Evolutionary conservation across 2,888 invertebrate species (phyloP).

Genomic region (Mimachlamys varia): DNA sequence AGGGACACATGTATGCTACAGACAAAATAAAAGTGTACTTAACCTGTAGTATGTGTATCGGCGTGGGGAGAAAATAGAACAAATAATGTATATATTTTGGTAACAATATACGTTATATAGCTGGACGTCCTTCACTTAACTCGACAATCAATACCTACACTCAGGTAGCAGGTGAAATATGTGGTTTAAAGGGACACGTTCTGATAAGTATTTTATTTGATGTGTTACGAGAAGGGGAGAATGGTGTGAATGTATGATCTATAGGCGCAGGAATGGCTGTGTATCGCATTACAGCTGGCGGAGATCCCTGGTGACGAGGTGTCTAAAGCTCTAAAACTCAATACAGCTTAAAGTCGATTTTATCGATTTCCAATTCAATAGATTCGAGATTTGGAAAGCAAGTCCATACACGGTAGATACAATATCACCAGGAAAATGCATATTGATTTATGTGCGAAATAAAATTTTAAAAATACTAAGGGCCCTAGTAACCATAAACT

Average conservation of each 20-base stretch:
- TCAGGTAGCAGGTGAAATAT: background rate
- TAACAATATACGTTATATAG: background rate
- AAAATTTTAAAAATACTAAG: too few relatives aligned
- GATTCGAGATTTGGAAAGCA: background rate
- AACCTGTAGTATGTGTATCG: background rate
- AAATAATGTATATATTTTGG: background rate
- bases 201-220: background rate
- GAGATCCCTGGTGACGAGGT: background rate
- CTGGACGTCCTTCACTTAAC: background rate
- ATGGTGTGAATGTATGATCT: background rate
- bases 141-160: background rate
- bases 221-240: background rate
- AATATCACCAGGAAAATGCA: background rate
- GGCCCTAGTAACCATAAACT: too few relatives aligned
- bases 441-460: background rate
- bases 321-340: background rate
- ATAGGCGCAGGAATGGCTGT: background rate
- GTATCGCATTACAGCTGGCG: background rate
- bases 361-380: slow-evolving; percentile 10
- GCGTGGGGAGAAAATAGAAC: background rate
- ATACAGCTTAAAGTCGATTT: background rate
- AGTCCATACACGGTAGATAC: background rate
- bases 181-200: background rate
- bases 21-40: background rate
- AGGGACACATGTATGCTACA: background rate